These are phyloP conservation scores for Asobara japonica DNA, from an alignment of 1,140 invertebrate genomes.

Conservation along the genomic window DNA sequence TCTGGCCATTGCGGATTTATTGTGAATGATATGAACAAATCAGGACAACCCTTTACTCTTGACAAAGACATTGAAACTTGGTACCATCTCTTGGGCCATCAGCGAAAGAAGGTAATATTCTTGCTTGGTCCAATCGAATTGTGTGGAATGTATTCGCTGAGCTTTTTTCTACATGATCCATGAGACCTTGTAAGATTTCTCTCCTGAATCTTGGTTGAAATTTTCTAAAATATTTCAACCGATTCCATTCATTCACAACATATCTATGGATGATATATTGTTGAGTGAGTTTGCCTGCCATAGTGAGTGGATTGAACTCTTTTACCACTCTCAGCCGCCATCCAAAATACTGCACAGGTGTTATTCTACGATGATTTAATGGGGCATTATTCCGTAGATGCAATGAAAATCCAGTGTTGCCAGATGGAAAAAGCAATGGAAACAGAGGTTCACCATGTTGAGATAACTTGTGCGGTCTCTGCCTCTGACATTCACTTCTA, in stretches of 20 bases:
- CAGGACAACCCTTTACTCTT: not conserved
- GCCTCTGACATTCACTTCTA: not conserved
- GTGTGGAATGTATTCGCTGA: too few relatives aligned
- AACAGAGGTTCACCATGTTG: not conserved
- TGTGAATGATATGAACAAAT: not conserved
- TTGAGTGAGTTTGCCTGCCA: not conserved
- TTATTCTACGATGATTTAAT: not conserved
- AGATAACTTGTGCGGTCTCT: not conserved
- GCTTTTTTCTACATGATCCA: not conserved
- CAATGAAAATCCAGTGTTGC: not conserved
- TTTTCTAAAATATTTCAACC: not conserved
- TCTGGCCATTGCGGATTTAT: constrained; percentile 31
- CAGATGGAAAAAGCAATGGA: not conserved
- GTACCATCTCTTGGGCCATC: not conserved
- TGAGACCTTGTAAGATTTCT: not conserved
- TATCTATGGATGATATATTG: not conserved
- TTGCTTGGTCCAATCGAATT: not conserved
- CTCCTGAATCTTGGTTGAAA: not conserved
- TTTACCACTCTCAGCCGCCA: not conserved
- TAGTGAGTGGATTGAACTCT: not conserved
- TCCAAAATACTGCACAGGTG: too few relatives aligned
- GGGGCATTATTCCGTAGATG: not conserved
- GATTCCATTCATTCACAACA: not conserved
- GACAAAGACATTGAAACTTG: not conserved
- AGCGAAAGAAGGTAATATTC: not conserved